Percentiles rank a stretch among this genome's conserved stretches.
phyloP scores from a whole-genome alignment of 2,113 vertebrate genomes.

The Elaphurus davidianus region DNA sequence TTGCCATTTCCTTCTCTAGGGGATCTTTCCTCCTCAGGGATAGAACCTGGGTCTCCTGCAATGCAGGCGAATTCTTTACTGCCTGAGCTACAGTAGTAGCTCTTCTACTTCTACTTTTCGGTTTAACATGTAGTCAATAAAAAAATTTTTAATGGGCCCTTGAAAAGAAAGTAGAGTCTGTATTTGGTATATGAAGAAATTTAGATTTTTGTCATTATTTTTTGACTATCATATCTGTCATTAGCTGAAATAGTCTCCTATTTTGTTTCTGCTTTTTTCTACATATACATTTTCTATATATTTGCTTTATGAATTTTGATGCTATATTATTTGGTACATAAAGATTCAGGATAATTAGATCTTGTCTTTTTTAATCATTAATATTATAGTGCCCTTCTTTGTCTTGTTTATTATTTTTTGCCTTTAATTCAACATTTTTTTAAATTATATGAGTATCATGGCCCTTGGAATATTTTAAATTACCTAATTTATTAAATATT shows the following conservation, averaged over 20 bases:
- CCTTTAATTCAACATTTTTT: constrained; percentile 1
- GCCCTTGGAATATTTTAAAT: background rate
- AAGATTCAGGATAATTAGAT: background rate
- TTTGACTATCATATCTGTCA: background rate
- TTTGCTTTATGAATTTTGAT: constrained; percentile 31
- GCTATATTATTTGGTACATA: background rate
- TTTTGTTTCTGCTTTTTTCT: constrained; percentile 27
- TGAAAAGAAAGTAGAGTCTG: background rate
- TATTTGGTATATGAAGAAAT: background rate
- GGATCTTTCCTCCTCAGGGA: background rate
- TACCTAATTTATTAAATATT: background rate
- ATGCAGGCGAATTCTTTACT: background rate
- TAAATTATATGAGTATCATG: background rate
- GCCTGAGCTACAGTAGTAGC: background rate
- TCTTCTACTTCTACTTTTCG: background rate
- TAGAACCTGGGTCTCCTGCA: background rate
- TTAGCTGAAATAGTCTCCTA: background rate
- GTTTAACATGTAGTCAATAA: background rate
- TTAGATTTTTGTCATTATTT: constrained; percentile 18
- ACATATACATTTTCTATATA: background rate
- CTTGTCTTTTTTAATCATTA: background rate
- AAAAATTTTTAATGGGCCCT: background rate
- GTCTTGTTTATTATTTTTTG: background rate
- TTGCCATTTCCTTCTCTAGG: background rate
- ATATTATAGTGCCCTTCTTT: background rate